Evolutionary conservation across 2,797 vertebrate species (phyloP).

Genomic region (Lepilemur ruficaudatus): DNA sequence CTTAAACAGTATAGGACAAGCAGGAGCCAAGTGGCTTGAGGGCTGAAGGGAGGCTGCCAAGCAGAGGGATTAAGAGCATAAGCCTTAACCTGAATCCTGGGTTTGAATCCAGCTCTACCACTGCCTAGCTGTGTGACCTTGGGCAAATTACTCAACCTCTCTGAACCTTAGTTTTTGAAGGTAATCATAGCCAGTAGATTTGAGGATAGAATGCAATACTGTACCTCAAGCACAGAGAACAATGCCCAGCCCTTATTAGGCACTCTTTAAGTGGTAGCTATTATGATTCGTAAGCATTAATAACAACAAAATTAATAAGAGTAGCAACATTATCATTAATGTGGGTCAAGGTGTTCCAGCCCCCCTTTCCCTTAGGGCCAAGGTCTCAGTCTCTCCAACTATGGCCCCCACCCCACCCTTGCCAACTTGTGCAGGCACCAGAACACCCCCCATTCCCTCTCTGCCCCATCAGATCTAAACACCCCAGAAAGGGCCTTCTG

Average conservation of each 20-base stretch:
- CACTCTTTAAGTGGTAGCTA: constrained; percentile 39
- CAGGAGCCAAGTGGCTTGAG: not conserved
- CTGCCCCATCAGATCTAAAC: not conserved
- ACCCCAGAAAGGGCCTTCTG: not conserved
- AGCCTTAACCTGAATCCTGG: constrained; percentile 40
- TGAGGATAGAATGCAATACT: constrained; percentile 36
- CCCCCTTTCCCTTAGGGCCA: not conserved
- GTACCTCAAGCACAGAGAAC: not conserved
- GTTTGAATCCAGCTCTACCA: constrained; percentile 39
- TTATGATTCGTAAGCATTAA: constrained; percentile 65
- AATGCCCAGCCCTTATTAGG: constrained; percentile 62
- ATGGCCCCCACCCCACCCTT: not conserved
- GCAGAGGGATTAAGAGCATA: constrained; percentile 29
- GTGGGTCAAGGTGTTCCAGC: not conserved
- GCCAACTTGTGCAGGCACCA: not conserved
- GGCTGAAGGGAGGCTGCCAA: not conserved
- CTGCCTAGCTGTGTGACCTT: constrained; percentile 48
- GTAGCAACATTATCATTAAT: constrained; percentile 49
- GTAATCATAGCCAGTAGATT: constrained; percentile 37
- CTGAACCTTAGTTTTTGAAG: constrained; percentile 50
- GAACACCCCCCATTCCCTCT: not conserved
- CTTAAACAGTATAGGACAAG: not conserved
- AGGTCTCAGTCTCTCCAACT: not conserved
- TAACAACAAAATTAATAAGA: constrained; percentile 51
- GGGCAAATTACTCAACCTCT: constrained; percentile 60